Evolutionary conservation across 2,113 vertebrate species (phyloP), one percentile per base, ranked within the genome.

Genomic region (Melospiza melodia): DNA sequence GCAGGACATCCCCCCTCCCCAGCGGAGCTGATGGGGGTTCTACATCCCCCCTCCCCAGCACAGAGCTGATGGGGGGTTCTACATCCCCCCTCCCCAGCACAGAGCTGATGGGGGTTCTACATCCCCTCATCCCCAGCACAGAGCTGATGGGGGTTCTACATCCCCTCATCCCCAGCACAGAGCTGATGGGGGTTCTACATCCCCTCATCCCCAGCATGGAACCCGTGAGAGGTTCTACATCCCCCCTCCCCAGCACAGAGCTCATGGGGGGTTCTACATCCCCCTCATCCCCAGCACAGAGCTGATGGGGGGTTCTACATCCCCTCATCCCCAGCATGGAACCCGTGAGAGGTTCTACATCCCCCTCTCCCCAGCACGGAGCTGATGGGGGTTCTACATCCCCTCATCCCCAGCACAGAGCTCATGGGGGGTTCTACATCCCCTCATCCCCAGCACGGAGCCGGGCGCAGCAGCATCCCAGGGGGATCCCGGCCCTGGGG

Each of bases 401-500:
- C 35, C 28, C 58, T 23, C 22, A 30, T 39, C 10, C 21, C 41
- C 35, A 13, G 51, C 75, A 19, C 3, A 3, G 49, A 51, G 8
- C 24, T 2, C 4, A 51, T 5, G 22, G 5, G 49, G 7, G 24
- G 8, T 9, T 51, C 7, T 5, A 25, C 49, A 51, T 15, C 49
- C 49, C 49, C 49, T 25, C 8, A 35, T 39, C 8, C 28, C 46
- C 39, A 12, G 65, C 75, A 8, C 6, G 0, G 72, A 65, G 30
- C 68, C 5, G 14, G 83, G 58, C 68, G 72, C 18, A 1, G 41
- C 13, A 4, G 85, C 63, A 8, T 2, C 44, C 7, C 8, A 9
- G 2, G 59, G 52, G 6, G 51, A 52, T 43, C 62, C 2, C 3
- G 11, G 28, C 9, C 0, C 49, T 2, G 44, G 30, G 21, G 25